Base-by-base conservation (phyloP, 1,140 invertebrate genomes). In the Pseudachorutes palmiensis region DNA sequence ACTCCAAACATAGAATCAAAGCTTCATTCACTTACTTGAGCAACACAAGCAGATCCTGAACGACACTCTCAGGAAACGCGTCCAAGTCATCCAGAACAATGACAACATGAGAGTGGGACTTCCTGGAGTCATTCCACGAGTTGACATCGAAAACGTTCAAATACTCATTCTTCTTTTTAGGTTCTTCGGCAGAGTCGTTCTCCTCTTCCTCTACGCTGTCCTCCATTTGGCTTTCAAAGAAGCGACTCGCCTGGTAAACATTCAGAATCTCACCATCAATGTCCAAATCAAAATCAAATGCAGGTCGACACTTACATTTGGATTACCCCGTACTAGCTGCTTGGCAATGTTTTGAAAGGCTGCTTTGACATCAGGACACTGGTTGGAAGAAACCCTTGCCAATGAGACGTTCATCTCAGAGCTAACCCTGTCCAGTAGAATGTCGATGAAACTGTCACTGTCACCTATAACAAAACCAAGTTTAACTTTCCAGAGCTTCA, bases 71-170 rank as follows among this genome's bases (percentile, higher is more conserved):
- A 1, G 49, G 32, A 62, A 70, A 70, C 22, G 60, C 63, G 26
- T 72, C 71, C 9, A 70, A 58, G 26, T 70, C 69, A 16, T 70
- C 69, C 30, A 72, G 24, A 19, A 67, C 22, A 60, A 72, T 41
- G 1, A 70, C 26, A 3, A 72, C 59, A 1, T 62, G 63, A 57
- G n/a, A 1, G 31, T 12, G 29, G 0, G 5, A 22, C 28, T 62
- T 41, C 22, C 24, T 61, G 1, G 29, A 36, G 14, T 57, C 24
- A 49, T 68, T 62, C 59, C 64, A 71, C 3, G 41, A 16, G 26
- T 68, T 65, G 3, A 71, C 28, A 61, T 71, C 70, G 55, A 66
- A 41, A 14, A 67, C 33, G 31, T 64, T 68, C n/a, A 68, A 64
- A 55, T 64, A 60, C 0, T 41, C 26, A 2, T 49, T 24, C n/a